phyloP scores from a whole-genome alignment of 2,888 invertebrate genomes.

The Bhutanitis thaidina region DNA sequence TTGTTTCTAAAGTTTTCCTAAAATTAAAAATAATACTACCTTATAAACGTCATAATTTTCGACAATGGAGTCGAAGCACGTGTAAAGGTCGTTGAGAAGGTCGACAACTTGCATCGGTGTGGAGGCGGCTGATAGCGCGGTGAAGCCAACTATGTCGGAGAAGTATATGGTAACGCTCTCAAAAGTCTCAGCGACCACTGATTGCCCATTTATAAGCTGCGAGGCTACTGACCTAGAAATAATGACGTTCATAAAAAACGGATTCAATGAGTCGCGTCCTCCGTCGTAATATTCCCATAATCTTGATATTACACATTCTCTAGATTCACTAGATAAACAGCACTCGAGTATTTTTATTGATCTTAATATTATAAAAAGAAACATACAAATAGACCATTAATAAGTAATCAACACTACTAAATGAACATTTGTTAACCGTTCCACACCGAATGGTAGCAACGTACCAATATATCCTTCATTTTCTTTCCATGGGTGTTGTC shows the following conservation, averaged over 20 bases:
- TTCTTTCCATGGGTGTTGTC: no score
- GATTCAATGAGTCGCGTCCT: neutral
- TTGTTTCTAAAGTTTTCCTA: no score
- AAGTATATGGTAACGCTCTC: conserved; percentile 96
- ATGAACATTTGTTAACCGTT: no score
- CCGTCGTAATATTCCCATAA: no score
- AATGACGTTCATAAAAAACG: conserved; percentile 8
- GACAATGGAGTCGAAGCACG: conserved; percentile 97
- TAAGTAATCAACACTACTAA: no score
- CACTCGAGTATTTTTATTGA: no score
- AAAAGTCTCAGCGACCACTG: conserved; percentile 95
- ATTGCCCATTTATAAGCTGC: conserved; percentile 92
- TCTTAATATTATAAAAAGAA: no score
- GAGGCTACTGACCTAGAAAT: conserved; percentile 88
- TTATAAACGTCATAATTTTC: conserved; percentile 98
- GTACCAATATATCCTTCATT: no score
- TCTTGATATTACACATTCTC: no score
- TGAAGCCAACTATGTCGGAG: conserved; percentile 95
- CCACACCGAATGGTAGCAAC: no score
- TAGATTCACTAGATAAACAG: no score
- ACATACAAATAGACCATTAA: no score
- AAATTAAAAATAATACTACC: conserved; percentile 56
- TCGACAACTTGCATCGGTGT: conserved; percentile 96
- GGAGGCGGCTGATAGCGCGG: conserved; percentile 93
- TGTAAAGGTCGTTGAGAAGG: conserved; percentile 97